Evolutionary conservation across 2,113 vertebrate genomes (phyloP), one percentile per base, ranked within the genome.

Genomic region (Vicugna pacos): DNA sequence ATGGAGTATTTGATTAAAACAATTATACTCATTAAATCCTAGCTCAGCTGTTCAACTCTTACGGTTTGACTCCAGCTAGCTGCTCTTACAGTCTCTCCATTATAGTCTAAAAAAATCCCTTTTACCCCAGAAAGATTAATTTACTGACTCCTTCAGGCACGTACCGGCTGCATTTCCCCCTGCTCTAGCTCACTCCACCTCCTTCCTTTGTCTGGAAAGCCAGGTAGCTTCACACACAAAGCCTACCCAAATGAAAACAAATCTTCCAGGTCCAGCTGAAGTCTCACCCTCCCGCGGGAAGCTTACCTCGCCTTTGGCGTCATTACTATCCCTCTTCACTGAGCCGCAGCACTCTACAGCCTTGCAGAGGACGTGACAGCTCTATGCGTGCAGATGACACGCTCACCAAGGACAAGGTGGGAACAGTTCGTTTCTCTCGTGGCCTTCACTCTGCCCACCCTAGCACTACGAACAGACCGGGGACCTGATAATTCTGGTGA

Each of bases 381-480:
- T 75, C 56, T 84, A 8, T 87, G 46, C 46, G 48, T 83, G 50
- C 69, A 76, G 60, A 76, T 87, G 83, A 93, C 70, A 54, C 24
- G 58, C 50, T 97, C 52, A 89, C 70, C 83, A 89, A 95, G 94
- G 92, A 90, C 79, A 84, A 93, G 46, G 56, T 38, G 3, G 50
- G 90, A 94, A 77, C 70, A 72, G 84, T 91, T 90, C 93, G 50
- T 91, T 92, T 88, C 85, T 91, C 73, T 52, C 5, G 6, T 81
- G 91, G 91, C 91, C 85, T 97, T 93, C 69, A 62, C 10, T 11
- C 67, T 85, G 30, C 67, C 77, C 77, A 46, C 81, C 56, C 52
- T 8, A 72, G 38, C 32, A 10, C 81, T 16, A 26, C 82, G 42
- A 26, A 82, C 62, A 90, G 69, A 88, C 24, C 67, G 67, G 46